Evolutionary conservation across 1,140 invertebrate species (phyloP).

Genomic region (Drosophila murphyi): DNA sequence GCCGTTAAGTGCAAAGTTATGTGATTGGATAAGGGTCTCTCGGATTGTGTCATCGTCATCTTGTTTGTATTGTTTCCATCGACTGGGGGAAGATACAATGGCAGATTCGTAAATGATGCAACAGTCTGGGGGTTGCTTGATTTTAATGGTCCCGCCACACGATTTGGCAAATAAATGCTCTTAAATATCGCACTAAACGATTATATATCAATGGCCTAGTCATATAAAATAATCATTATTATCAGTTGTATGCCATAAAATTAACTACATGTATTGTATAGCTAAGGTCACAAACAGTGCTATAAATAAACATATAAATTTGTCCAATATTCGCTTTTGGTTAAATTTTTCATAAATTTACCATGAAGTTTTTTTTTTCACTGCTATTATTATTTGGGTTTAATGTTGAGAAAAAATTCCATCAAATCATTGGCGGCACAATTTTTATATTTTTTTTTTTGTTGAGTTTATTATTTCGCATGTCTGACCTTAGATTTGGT

Average conservation of each 20-base stretch:
- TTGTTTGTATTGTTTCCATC: constrained; percentile 8
- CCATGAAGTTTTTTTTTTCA: constrained; percentile 16
- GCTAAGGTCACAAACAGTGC: constrained; percentile 1
- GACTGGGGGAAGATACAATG: background rate
- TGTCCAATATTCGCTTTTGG: background rate
- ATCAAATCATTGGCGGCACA: constrained; percentile 44
- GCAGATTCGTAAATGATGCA: background rate
- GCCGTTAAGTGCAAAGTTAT: constrained; percentile 80
- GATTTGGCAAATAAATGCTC: constrained; percentile 19
- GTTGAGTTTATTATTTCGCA: constrained; percentile 22
- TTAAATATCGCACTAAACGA: constrained; percentile 12
- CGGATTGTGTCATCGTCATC: constrained; percentile 25
- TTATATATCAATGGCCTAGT: constrained; percentile 30
- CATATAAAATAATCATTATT: constrained; percentile 10
- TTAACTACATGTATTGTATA: background rate
- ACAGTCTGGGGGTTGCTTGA: constrained; percentile 20
- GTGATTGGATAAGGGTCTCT: constrained; percentile 61
- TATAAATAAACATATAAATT: background rate
- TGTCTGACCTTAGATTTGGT: constrained; percentile 45
- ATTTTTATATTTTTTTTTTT: constrained; percentile 13
- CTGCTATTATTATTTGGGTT: background rate
- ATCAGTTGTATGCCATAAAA: constrained; percentile 23
- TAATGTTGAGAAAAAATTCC: constrained; percentile 24
- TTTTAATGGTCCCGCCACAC: constrained; percentile 14
- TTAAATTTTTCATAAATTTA: constrained; percentile 12